Evolutionary conservation across 2,888 invertebrate genomes (phyloP).

Genomic region (Aphrophora alni): DNA sequence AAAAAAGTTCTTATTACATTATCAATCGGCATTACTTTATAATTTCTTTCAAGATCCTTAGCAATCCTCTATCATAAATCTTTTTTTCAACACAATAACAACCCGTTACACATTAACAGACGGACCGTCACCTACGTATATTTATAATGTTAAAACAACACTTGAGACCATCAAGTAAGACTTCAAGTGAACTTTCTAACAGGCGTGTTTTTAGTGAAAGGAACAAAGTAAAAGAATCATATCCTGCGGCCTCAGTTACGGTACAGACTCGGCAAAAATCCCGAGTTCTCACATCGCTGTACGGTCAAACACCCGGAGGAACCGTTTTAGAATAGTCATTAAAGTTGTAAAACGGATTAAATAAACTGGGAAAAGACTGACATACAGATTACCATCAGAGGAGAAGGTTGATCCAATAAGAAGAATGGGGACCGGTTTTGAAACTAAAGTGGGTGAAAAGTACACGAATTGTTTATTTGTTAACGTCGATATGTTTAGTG

Average conservation of each 20-base stretch:
- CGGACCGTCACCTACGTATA: background rate
- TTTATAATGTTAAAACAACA: background rate
- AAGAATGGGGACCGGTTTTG: too few species aligned
- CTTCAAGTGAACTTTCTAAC: background rate
- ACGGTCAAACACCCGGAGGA: conserved; percentile 3
- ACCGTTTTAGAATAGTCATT: background rate
- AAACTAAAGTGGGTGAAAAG: too few species aligned
- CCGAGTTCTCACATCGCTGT: background rate
- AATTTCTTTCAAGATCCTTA: too few species aligned
- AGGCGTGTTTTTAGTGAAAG: background rate
- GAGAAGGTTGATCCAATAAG: too few species aligned
- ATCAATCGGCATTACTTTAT: too few species aligned
- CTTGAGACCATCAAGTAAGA: background rate
- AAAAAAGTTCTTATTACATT: too few species aligned
- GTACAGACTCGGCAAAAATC: background rate
- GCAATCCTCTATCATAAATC: too few species aligned
- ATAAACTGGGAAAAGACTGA: background rate
- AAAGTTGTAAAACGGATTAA: background rate
- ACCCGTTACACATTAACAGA: background rate
- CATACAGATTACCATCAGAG: background rate
- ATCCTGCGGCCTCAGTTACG: background rate
- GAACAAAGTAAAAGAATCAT: background rate
- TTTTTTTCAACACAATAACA: too few species aligned
- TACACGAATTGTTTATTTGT: too few species aligned
- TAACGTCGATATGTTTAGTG: too few species aligned